Conservation (phyloP, 2,797 vertebrate species). For the Clarias platycephalus region DNA sequence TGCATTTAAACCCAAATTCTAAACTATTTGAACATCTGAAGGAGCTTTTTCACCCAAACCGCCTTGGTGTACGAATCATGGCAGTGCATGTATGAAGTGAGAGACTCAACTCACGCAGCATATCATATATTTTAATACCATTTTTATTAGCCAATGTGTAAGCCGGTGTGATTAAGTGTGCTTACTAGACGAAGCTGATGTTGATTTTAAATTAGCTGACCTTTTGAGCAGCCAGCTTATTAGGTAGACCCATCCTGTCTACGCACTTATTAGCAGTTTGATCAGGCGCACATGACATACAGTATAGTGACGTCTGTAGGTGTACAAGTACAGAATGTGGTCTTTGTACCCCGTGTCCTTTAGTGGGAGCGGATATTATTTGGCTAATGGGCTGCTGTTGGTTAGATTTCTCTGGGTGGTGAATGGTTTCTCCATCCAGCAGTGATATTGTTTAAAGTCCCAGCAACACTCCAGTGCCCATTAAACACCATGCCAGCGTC, state of each 20-base stretch:
- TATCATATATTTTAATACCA: conserved; percentile 37
- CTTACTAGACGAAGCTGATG: conserved; percentile 20
- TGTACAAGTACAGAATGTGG: not conserved
- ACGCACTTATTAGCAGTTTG: not conserved
- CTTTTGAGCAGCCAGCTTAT: conserved; percentile 29
- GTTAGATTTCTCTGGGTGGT: not conserved
- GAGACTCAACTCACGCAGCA: not conserved
- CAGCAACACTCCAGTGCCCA: not conserved
- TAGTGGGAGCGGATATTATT: not conserved
- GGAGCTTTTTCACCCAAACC: not conserved
- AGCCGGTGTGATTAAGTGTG: conserved; percentile 14
- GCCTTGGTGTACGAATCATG: not conserved
- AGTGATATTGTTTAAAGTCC: not conserved
- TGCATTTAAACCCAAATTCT: not conserved
- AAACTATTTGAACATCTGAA: not conserved
- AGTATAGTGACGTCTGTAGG: not conserved
- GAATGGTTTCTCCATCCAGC: not conserved
- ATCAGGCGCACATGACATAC: not conserved
- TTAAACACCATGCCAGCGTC: not conserved
- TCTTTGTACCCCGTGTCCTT: not conserved
- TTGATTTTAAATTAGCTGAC: conserved; percentile 46
- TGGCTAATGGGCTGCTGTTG: not conserved
- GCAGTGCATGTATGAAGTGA: not conserved
- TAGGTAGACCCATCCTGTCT: not conserved
- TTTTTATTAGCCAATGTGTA: conserved; percentile 6